Base-by-base conservation (phyloP, 2,888 invertebrate species). In the Campopleginae sp. region DNA sequence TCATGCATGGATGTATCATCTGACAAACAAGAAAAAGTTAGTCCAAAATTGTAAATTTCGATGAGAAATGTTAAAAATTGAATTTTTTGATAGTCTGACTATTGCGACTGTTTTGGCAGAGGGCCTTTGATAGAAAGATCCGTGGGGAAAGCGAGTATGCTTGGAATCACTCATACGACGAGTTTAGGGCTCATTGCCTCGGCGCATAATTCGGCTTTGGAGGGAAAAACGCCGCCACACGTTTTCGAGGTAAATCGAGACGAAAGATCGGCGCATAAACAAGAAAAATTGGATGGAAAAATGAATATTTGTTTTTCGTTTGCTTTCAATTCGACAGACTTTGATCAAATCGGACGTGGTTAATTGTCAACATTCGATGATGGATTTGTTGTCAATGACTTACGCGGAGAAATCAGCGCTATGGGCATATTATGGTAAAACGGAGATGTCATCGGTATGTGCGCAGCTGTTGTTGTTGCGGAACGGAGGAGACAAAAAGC, bases 391-490 rank as follows among this genome's bases (percentile, higher is more conserved):
- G 86, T 96, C 97, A 87, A 96, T 97, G 86, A 97, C 97, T 31
- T 95, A 97, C 88, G 96, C 97, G 0, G 96, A 98, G 93, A 96
- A 97, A 88, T 96, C 98, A 0, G 97, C 97, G 0, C 94, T 98
- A 12, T 98, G 98, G 98, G 95, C 96, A 17, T 95, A 97, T 79
- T 98, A 98, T 92, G 98, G 98, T 0, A 97, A 98, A 93, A 96
- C 96, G 0, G 97, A 98, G 93, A 96, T 98, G 95, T 96, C 97
- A 0, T 96, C 97, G 0, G 94, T 98, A 48, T 96, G 96, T 92
- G 96, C 97, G 72, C 98, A 98, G 93, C 93, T 98, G 17, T 94
- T 98, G 54, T 94, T 98, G 0, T 96, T 97, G 89, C 95, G 97
- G 27, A 97, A 97, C 91, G 96, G 97, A 7, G 96, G 97, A 92